phyloP scores from a whole-genome alignment of 53 echinoderm and acorn worm species.

The Henricia sp. region DNA sequence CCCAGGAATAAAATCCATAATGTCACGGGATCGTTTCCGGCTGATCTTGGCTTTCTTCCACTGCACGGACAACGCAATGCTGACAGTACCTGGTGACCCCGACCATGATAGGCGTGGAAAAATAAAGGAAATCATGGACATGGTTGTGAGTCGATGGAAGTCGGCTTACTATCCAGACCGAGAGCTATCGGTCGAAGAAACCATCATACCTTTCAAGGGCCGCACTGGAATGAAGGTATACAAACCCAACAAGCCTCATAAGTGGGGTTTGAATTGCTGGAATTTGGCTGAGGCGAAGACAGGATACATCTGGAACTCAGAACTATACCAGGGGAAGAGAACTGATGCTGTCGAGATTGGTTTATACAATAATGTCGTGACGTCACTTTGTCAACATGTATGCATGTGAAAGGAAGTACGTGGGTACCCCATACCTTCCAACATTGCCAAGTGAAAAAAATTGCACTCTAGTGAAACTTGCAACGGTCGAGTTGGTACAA shows the following conservation, averaged over 20 bases:
- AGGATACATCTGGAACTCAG: slow-evolving; percentile 14
- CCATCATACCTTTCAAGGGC: slow-evolving; percentile 50
- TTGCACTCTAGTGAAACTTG: too few relatives aligned
- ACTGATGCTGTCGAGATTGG: background rate
- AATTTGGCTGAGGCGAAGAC: background rate
- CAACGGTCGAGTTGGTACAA: too few relatives aligned
- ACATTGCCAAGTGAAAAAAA: too few relatives aligned
- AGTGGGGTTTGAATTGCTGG: slow-evolving; percentile 37
- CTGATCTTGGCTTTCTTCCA: slow-evolving; percentile 30
- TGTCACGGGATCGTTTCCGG: slow-evolving; percentile 23
- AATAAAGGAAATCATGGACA: slow-evolving; percentile 18
- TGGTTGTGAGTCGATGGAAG: slow-evolving; percentile 12
- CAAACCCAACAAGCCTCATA: slow-evolving; percentile 36
- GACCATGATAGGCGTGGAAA: background rate
- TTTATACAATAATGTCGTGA: background rate
- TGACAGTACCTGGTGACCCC: slow-evolving; percentile 10
- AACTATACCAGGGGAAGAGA: slow-evolving; percentile 7
- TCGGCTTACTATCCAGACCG: slow-evolving; percentile 14
- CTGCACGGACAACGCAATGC: slow-evolving; percentile 29
- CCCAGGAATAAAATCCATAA: background rate
- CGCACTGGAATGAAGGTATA: slow-evolving; percentile 36
- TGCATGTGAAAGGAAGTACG: too few relatives aligned
- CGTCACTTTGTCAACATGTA: background rate
- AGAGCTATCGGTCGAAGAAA: slow-evolving; percentile 36
- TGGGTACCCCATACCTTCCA: too few relatives aligned